These are phyloP conservation scores for Saturnia japonica DNA, from an alignment of 2,888 invertebrate species.

Conservation along the genomic window DNA sequence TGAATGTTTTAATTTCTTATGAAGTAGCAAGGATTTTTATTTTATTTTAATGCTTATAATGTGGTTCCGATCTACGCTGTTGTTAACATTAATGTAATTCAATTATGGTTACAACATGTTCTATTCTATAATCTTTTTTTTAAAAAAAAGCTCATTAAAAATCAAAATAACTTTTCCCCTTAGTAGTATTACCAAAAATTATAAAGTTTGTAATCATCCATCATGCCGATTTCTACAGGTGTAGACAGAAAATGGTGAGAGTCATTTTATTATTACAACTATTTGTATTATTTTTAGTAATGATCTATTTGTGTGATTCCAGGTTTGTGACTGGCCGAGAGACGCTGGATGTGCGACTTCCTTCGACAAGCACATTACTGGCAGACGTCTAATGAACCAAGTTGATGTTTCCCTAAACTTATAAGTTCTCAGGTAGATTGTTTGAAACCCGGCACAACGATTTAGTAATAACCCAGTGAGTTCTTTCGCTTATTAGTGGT, in stretches of 20 bases:
- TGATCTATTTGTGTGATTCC: slow-evolving; percentile 28
- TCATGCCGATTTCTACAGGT: neutral
- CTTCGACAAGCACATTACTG: slow-evolving; percentile 42
- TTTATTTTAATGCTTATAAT: too few relatives aligned
- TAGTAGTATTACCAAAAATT: too few relatives aligned
- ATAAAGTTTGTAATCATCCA: neutral
- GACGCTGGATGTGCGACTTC: slow-evolving; percentile 49
- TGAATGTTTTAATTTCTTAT: too few relatives aligned
- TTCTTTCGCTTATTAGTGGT: neutral
- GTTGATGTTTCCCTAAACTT: slow-evolving; percentile 15
- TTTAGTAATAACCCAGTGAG: neutral
- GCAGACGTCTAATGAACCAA: slow-evolving; percentile 25
- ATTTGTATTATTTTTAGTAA: neutral
- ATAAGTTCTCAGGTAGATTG: slow-evolving; percentile 3
- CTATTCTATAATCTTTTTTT: too few relatives aligned
- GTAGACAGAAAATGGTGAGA: neutral
- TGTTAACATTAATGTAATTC: too few relatives aligned
- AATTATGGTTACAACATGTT: too few relatives aligned
- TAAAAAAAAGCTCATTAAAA: too few relatives aligned
- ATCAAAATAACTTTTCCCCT: too few relatives aligned
- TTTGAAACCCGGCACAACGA: neutral
- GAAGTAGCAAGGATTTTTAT: too few relatives aligned
- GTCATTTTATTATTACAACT: neutral
- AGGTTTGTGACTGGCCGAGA: slow-evolving; percentile 60
- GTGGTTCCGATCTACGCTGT: too few relatives aligned